phyloP scores from a whole-genome alignment of 2,888 invertebrate genomes.

The Drosophila seclusa region DNA sequence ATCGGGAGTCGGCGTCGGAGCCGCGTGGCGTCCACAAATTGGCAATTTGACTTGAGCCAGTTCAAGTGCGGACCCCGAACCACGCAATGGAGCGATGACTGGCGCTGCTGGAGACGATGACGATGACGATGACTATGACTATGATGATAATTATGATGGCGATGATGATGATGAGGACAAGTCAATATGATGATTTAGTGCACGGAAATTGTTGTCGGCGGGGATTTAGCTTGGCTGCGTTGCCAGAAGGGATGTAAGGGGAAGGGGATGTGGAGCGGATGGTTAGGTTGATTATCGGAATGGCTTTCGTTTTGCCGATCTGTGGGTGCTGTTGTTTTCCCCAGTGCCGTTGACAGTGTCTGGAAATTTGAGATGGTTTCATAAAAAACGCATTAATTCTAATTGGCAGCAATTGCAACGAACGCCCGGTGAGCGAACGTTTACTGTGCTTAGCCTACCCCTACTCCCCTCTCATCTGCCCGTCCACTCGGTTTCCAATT shows the following conservation, averaged over 20 bases:
- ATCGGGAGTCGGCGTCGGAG: slow-evolving; percentile 21
- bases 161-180: slow-evolving; percentile 44
- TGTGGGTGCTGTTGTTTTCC: slow-evolving; percentile 44
- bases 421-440: slow-evolving; percentile 60
- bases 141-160: slow-evolving; percentile 19
- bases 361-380: slow-evolving; percentile 69
- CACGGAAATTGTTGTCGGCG: slow-evolving; percentile 58
- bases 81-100: slow-evolving; percentile 44
- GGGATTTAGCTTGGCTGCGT: slow-evolving; percentile 19
- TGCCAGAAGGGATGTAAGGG: neutral
- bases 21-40: slow-evolving; percentile 68
- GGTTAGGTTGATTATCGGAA: slow-evolving; percentile 2
- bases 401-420: slow-evolving; percentile 80
- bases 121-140: slow-evolving; percentile 6
- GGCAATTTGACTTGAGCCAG: slow-evolving; percentile 75
- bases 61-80: slow-evolving; percentile 33
- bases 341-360: slow-evolving; percentile 45
- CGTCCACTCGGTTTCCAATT: neutral
- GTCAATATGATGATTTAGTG: slow-evolving; percentile 78
- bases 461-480: too few species aligned
- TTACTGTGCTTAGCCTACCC: slow-evolving; percentile 22
- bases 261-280: neutral
- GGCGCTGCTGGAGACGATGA: slow-evolving; percentile 64
- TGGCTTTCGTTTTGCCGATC: slow-evolving; percentile 4
- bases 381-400: slow-evolving; percentile 82